Conservation (phyloP, 2,113 vertebrate genomes). For the Excalfactoria chinensis region DNA sequence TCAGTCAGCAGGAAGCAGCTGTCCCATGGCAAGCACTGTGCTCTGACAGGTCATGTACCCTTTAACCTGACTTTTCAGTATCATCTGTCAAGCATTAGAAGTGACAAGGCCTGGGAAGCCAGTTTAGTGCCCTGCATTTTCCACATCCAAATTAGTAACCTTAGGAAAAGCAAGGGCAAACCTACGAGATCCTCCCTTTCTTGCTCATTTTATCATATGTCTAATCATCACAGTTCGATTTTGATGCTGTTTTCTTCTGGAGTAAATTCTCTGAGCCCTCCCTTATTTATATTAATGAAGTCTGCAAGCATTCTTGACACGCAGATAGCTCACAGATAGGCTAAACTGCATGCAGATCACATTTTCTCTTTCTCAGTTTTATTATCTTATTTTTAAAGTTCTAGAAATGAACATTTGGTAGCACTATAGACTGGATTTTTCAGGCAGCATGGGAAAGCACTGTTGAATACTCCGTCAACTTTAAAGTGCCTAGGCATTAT, state of each 20-base stretch:
- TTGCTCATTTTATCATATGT: neutral
- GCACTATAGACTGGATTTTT: slow-evolving; percentile 53
- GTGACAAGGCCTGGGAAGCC: neutral
- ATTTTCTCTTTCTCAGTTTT: slow-evolving; percentile 29
- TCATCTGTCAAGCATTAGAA: neutral
- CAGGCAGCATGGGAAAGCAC: slow-evolving; percentile 53
- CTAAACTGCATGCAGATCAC: slow-evolving; percentile 60
- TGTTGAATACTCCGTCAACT: slow-evolving; percentile 50
- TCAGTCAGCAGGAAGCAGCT: neutral
- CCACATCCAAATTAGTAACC: neutral
- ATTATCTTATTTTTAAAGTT: slow-evolving; percentile 35
- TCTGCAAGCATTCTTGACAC: slow-evolving; percentile 29
- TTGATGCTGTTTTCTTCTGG: neutral
- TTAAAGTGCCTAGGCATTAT: slow-evolving; percentile 67
- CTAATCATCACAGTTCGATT: neutral
- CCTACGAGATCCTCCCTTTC: neutral
- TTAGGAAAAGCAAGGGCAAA: slow-evolving; percentile 11
- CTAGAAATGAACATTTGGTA: slow-evolving; percentile 56
- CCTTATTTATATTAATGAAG: slow-evolving; percentile 25
- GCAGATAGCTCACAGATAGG: slow-evolving; percentile 36
- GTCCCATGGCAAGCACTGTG: neutral
- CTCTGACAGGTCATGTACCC: neutral
- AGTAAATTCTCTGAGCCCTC: neutral
- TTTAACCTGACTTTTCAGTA: neutral
- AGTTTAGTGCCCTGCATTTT: slow-evolving; percentile 1